These are phyloP conservation scores for Aphidius ervi DNA, from an alignment of 1,140 invertebrate species.

Conservation along the genomic window DNA sequence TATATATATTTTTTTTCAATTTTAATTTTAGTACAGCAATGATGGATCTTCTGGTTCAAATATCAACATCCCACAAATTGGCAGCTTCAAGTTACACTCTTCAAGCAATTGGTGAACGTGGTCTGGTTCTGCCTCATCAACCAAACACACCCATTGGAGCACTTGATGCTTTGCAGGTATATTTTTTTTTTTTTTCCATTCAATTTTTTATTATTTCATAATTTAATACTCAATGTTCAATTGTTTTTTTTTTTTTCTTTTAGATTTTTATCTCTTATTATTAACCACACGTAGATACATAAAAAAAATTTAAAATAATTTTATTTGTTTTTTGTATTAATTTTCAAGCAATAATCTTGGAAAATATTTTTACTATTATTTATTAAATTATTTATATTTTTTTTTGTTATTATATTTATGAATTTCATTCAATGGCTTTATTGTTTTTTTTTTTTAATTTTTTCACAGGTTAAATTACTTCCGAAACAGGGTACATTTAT, in stretches of 20 bases:
- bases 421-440: not conserved
- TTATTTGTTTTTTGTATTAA: not conserved
- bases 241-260: slow-evolving; percentile 4
- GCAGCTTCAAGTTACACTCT: slow-evolving; percentile 69
- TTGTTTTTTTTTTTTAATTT: slow-evolving; percentile 6
- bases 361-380: not conserved
- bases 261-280: not conserved
- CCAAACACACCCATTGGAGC: slow-evolving; percentile 76
- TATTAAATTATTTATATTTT: not conserved
- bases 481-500: slow-evolving; percentile 51
- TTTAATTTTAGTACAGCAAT: slow-evolving; percentile 68
- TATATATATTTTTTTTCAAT: slow-evolving; percentile 19
- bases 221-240: not conserved
- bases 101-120: slow-evolving; percentile 62
- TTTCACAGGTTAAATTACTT: slow-evolving; percentile 59
- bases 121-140: slow-evolving; percentile 66
- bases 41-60: slow-evolving; percentile 78
- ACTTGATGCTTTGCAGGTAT: slow-evolving; percentile 56
- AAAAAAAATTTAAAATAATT: no score
- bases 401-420: not conserved
- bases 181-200: slow-evolving; percentile 17
- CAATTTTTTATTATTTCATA: not conserved
- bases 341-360: not conserved
- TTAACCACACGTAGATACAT: not conserved
- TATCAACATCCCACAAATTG: slow-evolving; percentile 69